Evolutionary conservation across 2,888 invertebrate species (phyloP).

Genomic region (Drosophila siamana): DNA sequence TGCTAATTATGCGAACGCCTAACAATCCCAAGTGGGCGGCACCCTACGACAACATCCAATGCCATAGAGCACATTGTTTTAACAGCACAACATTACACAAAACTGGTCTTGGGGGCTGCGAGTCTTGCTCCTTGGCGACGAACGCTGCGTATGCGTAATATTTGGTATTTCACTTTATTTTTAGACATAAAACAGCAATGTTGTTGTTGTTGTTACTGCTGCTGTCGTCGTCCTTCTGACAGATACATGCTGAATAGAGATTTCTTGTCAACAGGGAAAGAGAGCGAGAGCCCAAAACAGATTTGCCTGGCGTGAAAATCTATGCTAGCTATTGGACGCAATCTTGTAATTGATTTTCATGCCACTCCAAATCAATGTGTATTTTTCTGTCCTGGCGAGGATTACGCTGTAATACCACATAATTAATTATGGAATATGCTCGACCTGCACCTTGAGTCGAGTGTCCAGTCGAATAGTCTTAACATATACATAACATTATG

Average conservation of each 20-base stretch:
- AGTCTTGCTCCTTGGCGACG: conserved; percentile 25
- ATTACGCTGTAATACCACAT: conserved; percentile 11
- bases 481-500: too few relatives aligned
- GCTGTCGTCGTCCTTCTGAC: neutral
- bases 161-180: conserved; percentile 49
- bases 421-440: conserved; percentile 8
- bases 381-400: neutral
- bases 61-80: conserved; percentile 33
- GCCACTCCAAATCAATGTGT: conserved; percentile 9
- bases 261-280: conserved; percentile 19
- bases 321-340: neutral
- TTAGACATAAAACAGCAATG: conserved; percentile 48
- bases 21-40: conserved; percentile 14
- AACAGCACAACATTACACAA: conserved; percentile 22
- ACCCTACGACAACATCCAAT: too few relatives aligned
- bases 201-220: conserved; percentile 9
- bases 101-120: neutral
- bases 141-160: conserved; percentile 67
- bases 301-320: conserved; percentile 12
- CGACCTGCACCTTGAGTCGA: neutral
- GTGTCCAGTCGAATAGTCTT: conserved; percentile 1
- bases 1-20: conserved; percentile 71
- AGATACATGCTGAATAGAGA: conserved; percentile 20
- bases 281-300: neutral
- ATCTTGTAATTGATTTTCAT: conserved; percentile 9